Conservation (phyloP, 2,888 invertebrate species). For the Gisinianus flammeolus region DNA sequence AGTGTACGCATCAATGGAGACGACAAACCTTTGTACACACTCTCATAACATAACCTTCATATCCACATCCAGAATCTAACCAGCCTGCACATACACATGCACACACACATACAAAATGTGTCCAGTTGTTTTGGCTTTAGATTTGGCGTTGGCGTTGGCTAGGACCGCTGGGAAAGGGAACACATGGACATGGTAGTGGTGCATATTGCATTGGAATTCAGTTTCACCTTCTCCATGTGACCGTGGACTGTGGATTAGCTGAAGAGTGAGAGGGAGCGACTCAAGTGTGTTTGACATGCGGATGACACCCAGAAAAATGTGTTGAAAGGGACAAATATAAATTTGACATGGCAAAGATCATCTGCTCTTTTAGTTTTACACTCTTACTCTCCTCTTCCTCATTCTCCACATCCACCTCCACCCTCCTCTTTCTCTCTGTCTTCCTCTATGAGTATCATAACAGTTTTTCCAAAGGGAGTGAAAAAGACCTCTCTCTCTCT, state of each 20-base stretch:
- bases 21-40: too few species aligned
- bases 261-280: not conserved
- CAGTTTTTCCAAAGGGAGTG: not conserved
- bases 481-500: not conserved
- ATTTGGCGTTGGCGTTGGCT: not conserved
- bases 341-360: slow-evolving; percentile 2
- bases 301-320: not conserved
- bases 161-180: not conserved
- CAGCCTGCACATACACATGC: too few species aligned
- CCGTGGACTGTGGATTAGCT: too few species aligned
- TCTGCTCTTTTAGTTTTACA: not conserved
- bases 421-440: not conserved
- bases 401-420: not conserved
- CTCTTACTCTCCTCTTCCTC: not conserved
- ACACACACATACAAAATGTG: too few species aligned
- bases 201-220: not conserved
- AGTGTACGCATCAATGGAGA: too few species aligned
- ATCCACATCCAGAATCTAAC: too few species aligned
- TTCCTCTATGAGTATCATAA: not conserved
- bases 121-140: too few species aligned
- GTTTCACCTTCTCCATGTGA: not conserved
- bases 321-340: not conserved
- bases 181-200: too few species aligned
- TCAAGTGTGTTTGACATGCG: slow-evolving; percentile 4
- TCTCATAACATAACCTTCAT: too few species aligned